phyloP scores from a whole-genome alignment of 2,113 vertebrate genomes.

The Psittacula cyanocephala region DNA sequence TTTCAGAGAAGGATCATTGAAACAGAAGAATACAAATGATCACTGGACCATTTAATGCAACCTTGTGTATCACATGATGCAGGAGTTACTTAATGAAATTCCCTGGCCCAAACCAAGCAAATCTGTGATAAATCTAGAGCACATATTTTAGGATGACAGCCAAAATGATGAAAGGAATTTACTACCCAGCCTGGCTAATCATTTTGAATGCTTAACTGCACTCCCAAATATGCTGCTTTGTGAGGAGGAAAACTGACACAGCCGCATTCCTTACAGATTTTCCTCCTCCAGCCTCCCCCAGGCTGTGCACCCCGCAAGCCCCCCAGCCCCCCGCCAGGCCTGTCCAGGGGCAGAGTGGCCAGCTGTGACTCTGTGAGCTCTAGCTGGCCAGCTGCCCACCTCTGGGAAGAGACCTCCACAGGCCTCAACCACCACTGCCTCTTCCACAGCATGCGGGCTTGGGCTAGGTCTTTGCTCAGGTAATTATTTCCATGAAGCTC shows the following conservation, averaged over 20 bases:
- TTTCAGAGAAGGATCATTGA: slow-evolving; percentile 2
- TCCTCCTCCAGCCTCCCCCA: background rate
- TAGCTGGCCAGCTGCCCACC: background rate
- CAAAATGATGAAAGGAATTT: slow-evolving; percentile 62
- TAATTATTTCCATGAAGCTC: background rate
- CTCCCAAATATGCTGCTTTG: background rate
- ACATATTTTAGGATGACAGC: slow-evolving; percentile 55
- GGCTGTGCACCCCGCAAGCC: background rate
- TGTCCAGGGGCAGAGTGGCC: background rate
- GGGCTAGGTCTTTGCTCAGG: background rate
- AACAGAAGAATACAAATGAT: slow-evolving; percentile 42
- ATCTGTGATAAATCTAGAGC: slow-evolving; percentile 52
- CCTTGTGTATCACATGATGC: slow-evolving; percentile 42
- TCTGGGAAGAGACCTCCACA: background rate
- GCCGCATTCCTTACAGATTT: background rate
- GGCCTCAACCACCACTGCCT: background rate
- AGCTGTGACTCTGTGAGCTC: background rate
- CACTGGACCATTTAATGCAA: slow-evolving; percentile 29
- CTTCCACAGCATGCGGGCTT: background rate
- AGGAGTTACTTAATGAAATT: slow-evolving; percentile 63
- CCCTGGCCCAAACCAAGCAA: slow-evolving; percentile 43
- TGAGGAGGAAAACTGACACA: background rate
- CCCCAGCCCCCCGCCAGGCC: background rate
- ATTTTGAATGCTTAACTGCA: slow-evolving; percentile 34
- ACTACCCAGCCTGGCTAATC: slow-evolving; percentile 42